A percentile compares a stretch with the other conserved stretches of the same genome.
phyloP scores from a whole-genome alignment of 2,888 invertebrate genomes.

The Onchidella celtica region DNA sequence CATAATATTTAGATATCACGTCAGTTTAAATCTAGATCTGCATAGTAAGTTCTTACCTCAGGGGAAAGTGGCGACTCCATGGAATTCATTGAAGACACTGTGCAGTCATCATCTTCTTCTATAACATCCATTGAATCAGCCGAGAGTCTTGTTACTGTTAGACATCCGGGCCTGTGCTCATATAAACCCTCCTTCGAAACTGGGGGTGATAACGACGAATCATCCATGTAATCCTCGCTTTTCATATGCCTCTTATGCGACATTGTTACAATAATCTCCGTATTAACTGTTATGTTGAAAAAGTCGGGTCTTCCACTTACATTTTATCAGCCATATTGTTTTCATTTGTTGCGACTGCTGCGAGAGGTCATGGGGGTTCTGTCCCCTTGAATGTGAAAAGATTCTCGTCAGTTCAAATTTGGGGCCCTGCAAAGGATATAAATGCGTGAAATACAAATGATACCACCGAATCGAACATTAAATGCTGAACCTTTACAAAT shows the following conservation, averaged over 20 bases:
- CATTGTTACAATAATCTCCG: background rate
- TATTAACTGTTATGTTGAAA: background rate
- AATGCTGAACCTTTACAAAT: too few relatives aligned
- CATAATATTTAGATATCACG: too few relatives aligned
- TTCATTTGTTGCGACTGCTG: slow-evolving; percentile 15
- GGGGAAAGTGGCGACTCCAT: slow-evolving; percentile 19
- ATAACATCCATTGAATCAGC: slow-evolving; percentile 8
- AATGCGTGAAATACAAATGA: too few relatives aligned
- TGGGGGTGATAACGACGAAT: background rate
- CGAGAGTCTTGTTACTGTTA: background rate
- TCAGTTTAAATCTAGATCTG: too few relatives aligned
- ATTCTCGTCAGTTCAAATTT: background rate
- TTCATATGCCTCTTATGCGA: background rate
- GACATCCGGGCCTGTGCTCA: background rate
- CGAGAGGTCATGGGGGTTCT: background rate
- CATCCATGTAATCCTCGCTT: background rate
- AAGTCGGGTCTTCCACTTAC: background rate
- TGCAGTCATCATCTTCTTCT: background rate
- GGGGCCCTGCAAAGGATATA: too few relatives aligned
- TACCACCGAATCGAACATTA: too few relatives aligned
- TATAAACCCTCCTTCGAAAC: background rate
- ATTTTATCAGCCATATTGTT: slow-evolving; percentile 13
- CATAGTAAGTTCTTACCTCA: too few relatives aligned
- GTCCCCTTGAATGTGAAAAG: background rate
- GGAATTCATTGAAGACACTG: slow-evolving; percentile 29